These are phyloP conservation scores for Sander vitreus DNA, from an alignment of 2,113 vertebrate species.

Conservation along the genomic window DNA sequence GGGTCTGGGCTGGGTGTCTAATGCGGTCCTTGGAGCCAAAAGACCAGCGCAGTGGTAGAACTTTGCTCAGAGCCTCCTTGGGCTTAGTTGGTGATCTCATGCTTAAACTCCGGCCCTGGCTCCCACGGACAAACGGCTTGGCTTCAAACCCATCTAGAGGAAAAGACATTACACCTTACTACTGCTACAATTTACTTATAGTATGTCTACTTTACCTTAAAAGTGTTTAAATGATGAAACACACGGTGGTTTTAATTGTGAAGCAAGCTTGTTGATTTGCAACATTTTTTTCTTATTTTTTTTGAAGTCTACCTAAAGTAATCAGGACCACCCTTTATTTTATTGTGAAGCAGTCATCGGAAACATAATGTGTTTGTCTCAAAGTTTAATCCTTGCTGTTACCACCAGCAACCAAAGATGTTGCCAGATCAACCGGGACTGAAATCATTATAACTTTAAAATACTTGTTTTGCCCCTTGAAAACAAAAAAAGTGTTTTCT, in stretches of 20 bases:
- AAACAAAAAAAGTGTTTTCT: neutral
- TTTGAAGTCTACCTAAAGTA: too few relatives aligned
- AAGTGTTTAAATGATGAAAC: too few relatives aligned
- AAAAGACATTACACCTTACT: neutral
- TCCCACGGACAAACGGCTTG: constrained; percentile 78
- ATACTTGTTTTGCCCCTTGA: neutral
- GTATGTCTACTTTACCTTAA: too few relatives aligned
- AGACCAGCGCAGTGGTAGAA: constrained; percentile 88
- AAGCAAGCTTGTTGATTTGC: too few relatives aligned
- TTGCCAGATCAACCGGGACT: too few relatives aligned
- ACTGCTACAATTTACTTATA: neutral
- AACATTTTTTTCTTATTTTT: too few relatives aligned
- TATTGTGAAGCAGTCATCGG: too few relatives aligned
- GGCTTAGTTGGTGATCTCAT: constrained; percentile 83
- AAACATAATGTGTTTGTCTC: too few relatives aligned
- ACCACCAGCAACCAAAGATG: too few relatives aligned
- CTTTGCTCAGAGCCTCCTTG: constrained; percentile 80
- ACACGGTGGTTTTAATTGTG: too few relatives aligned
- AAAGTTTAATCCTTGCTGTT: too few relatives aligned
- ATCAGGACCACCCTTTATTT: too few relatives aligned
- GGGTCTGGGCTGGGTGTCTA: constrained; percentile 50
- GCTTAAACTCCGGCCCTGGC: constrained; percentile 86
- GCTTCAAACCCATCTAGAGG: constrained; percentile 82
- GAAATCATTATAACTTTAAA: neutral
- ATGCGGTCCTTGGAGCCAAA: constrained; percentile 85